These are phyloP conservation scores for Antennarius striatus DNA, from an alignment of 2,113 vertebrate species.

Conservation along the genomic window DNA sequence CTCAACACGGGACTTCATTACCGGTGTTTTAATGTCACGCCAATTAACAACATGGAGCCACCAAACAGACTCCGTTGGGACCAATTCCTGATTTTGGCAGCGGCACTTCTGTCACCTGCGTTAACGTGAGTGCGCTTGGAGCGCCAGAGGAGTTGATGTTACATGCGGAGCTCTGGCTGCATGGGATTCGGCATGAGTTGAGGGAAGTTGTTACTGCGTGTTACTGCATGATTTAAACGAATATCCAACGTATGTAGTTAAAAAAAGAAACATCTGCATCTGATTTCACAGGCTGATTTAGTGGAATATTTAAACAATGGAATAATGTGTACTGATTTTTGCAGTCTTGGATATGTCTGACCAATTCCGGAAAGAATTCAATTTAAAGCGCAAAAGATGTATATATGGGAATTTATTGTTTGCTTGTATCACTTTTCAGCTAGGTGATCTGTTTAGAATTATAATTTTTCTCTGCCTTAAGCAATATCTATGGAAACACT, in stretches of 20 bases:
- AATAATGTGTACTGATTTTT: conserved; percentile 3
- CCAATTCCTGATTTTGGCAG: conserved; percentile 81
- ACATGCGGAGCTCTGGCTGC: conserved; percentile 17
- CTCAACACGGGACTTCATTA: conserved; percentile 45
- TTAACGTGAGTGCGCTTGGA: conserved; percentile 81
- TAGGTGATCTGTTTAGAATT: conserved; percentile 41
- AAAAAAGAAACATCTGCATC: conserved; percentile 27
- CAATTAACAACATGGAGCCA: conserved; percentile 79
- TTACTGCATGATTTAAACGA: conserved; percentile 12
- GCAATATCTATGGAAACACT: conserved; percentile 27
- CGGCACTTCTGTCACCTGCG: conserved; percentile 82
- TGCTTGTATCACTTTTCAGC: conserved; percentile 20
- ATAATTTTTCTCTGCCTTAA: conserved; percentile 19
- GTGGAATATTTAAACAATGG: conserved; percentile 16
- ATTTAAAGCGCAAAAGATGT: conserved; percentile 2
- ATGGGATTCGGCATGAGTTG: conserved; percentile 13
- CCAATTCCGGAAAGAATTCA: conserved; percentile 18
- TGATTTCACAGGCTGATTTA: conserved; percentile 30
- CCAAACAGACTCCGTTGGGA: conserved; percentile 78
- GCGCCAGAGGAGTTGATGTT: conserved; percentile 42
- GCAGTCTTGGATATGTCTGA: conserved; percentile 16
- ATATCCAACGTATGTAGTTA: conserved; percentile 16
- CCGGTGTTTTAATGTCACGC: conserved; percentile 83
- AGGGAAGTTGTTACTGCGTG: conserved; percentile 16
- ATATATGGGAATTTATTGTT: conserved; percentile 19